phyloP scores from a whole-genome alignment of 2,888 invertebrate species.

The Platycheirus albimanus region DNA sequence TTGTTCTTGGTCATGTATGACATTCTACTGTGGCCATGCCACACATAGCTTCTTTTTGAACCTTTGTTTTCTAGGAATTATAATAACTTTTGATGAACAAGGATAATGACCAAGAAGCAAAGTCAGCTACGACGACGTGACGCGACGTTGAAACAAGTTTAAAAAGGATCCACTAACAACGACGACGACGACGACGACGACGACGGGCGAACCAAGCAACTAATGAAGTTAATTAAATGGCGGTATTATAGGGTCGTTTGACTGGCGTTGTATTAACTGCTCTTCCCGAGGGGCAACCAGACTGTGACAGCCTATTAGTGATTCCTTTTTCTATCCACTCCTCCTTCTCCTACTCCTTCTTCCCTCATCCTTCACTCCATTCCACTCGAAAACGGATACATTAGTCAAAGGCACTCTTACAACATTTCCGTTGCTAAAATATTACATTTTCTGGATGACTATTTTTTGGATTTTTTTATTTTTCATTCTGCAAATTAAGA shows the following conservation, averaged over 20 bases:
- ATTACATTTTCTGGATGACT: conserved; percentile 40
- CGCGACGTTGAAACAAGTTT: neutral
- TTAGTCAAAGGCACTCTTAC: conserved; percentile 35
- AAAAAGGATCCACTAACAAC: too few relatives aligned
- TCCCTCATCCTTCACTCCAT: neutral
- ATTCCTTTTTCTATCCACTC: conserved; percentile 9
- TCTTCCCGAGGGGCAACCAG: neutral
- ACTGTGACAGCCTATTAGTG: conserved; percentile 37
- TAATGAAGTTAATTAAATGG: conserved; percentile 72
- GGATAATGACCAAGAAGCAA: conserved; percentile 66
- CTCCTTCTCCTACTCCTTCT: neutral
- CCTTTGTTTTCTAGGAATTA: conserved; percentile 40
- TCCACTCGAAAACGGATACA: conserved; percentile 33
- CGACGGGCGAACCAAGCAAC: conserved; percentile 24
- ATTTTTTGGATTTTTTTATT: neutral
- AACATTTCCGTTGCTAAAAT: conserved; percentile 43
- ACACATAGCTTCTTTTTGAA: conserved; percentile 18
- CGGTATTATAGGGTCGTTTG: conserved; percentile 64
- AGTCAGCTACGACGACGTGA: neutral
- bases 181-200: conserved; percentile 20
- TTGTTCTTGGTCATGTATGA: conserved; percentile 45
- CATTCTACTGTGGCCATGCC: conserved; percentile 24
- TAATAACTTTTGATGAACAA: conserved; percentile 73
- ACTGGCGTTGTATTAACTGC: conserved; percentile 30
- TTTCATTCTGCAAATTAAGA: conserved; percentile 3